Evolutionary conservation across 2,888 invertebrate species (phyloP).

Genomic region (Diaperis boleti): DNA sequence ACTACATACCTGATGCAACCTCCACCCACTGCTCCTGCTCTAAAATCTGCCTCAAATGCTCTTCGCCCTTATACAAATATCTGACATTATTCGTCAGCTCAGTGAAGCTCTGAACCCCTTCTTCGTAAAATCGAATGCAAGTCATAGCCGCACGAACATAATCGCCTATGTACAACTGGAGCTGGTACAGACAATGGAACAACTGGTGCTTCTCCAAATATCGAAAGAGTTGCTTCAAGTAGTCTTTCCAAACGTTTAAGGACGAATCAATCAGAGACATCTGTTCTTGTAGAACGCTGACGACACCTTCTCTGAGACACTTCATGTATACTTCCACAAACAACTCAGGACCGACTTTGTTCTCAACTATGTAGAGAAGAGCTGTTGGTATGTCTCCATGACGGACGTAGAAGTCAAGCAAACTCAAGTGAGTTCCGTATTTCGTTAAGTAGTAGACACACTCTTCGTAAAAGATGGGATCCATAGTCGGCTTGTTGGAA

Average conservation of each 20-base stretch:
- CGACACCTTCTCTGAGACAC: slow-evolving; percentile 75
- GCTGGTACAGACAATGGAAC: slow-evolving; percentile 78
- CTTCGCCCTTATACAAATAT: slow-evolving; percentile 71
- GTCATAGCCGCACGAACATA: slow-evolving; percentile 84
- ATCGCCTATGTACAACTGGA: slow-evolving; percentile 80
- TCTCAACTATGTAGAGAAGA: slow-evolving; percentile 77
- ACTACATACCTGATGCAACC: slow-evolving; percentile 63
- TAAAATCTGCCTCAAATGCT: slow-evolving; percentile 76
- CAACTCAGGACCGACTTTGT: slow-evolving; percentile 75
- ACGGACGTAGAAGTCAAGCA: slow-evolving; percentile 81
- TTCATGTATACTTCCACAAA: slow-evolving; percentile 82
- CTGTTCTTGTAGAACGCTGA: slow-evolving; percentile 72
- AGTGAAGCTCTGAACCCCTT: slow-evolving; percentile 70
- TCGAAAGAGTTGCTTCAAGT: slow-evolving; percentile 78
- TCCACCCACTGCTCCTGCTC: slow-evolving; percentile 70
- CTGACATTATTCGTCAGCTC: slow-evolving; percentile 70
- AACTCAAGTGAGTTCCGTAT: slow-evolving; percentile 82
- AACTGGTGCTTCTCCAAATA: slow-evolving; percentile 77
- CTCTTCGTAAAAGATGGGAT: slow-evolving; percentile 78
- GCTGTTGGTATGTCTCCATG: slow-evolving; percentile 79
- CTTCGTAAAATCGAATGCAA: slow-evolving; percentile 81
- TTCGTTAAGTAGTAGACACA: slow-evolving; percentile 84
- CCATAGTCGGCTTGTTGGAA: slow-evolving; percentile 58
- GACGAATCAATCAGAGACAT: slow-evolving; percentile 77
- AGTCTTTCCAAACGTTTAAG: slow-evolving; percentile 76